Percentiles rank a stretch among this genome's conserved stretches.
These are phyloP conservation scores for Lydus trimaculatus DNA, from an alignment of 2,888 invertebrate species.

Conservation along the genomic window DNA sequence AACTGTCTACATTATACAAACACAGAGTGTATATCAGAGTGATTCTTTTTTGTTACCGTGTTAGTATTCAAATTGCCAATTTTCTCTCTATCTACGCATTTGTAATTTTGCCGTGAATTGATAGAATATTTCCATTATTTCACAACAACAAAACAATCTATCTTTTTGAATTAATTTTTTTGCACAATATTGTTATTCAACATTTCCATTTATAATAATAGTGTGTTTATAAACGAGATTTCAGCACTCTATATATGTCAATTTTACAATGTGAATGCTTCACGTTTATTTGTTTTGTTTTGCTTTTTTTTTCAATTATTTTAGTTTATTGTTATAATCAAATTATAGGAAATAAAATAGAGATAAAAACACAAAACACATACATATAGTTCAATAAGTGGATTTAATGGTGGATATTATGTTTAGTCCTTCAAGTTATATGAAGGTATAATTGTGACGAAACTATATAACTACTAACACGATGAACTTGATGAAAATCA, in stretches of 20 bases:
- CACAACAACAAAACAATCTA: not conserved
- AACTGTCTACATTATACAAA: not conserved
- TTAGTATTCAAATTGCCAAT: not conserved
- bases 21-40: not conserved
- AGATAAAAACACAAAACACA: no score
- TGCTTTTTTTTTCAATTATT: no score
- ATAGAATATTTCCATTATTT: not conserved
- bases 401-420: no score
- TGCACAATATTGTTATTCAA: constrained; percentile 4
- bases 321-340: no score
- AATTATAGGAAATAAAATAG: no score
- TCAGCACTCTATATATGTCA: no score
- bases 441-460: constrained; percentile 2
- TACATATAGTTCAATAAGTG: no score
- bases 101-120: not conserved
- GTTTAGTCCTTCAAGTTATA: not conserved
- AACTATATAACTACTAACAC: no score
- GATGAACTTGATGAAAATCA: constrained; percentile 22
- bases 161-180: constrained; percentile 5
- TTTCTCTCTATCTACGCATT: not conserved
- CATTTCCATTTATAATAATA: no score
- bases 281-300: no score
- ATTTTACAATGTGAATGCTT: no score
- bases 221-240: no score
- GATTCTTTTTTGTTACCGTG: not conserved